Conservation (phyloP, 2,888 invertebrate species). For the Brachypterus glaber region DNA sequence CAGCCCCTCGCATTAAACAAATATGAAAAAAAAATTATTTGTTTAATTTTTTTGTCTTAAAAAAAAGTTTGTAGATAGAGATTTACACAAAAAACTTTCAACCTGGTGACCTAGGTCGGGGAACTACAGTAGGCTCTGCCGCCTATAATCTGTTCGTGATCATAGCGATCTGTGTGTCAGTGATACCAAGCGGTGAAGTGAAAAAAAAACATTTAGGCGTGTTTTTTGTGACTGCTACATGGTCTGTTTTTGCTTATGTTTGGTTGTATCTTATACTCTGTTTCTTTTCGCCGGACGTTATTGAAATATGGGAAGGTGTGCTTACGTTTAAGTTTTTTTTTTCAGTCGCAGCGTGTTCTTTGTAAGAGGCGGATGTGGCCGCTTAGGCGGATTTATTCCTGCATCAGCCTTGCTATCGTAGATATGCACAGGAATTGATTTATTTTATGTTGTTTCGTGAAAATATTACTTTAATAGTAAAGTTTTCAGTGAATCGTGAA, state of each 20-base stretch:
- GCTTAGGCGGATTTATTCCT: too few relatives aligned
- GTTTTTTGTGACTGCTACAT: slow-evolving; percentile 94
- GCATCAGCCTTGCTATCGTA: too few relatives aligned
- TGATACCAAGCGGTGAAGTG: slow-evolving; percentile 84
- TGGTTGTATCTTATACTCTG: slow-evolving; percentile 96
- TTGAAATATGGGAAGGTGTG: slow-evolving; percentile 96
- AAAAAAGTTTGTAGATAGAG: too few relatives aligned
- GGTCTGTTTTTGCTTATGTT: slow-evolving; percentile 97
- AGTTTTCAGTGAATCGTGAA: too few relatives aligned
- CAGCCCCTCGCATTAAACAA: too few relatives aligned
- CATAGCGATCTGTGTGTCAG: slow-evolving; percentile 86
- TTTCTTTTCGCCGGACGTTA: slow-evolving; percentile 73
- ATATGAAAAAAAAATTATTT: too few relatives aligned
- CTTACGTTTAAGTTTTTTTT: slow-evolving; percentile 95
- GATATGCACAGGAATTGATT: too few relatives aligned
- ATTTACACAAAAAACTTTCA: slow-evolving; percentile 91
- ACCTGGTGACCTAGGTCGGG: slow-evolving; percentile 94
- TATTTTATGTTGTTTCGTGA: too few relatives aligned
- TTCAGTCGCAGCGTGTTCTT: too few relatives aligned
- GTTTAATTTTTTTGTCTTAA: too few relatives aligned
- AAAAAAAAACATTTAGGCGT: slow-evolving; percentile 93
- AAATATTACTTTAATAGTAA: too few relatives aligned
- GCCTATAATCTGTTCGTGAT: slow-evolving; percentile 98
- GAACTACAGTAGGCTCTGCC: slow-evolving; percentile 97
- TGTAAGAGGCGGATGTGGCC: too few relatives aligned